Percentiles rank a stretch among this genome's conserved stretches.
These are phyloP conservation scores for Heliconius eleuchia DNA, from an alignment of 1,140 invertebrate genomes.

Conservation along the genomic window DNA sequence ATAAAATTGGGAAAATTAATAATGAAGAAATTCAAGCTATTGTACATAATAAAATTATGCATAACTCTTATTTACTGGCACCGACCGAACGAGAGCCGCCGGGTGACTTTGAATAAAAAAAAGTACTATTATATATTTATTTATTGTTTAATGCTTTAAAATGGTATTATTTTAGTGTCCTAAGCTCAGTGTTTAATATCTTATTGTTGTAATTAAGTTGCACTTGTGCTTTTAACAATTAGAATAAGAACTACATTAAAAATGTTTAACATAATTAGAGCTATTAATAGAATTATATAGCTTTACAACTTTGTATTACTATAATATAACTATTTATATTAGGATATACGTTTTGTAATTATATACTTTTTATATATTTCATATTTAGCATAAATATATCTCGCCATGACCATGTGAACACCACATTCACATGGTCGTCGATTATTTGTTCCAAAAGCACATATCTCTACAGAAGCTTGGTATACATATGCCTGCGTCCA, in stretches of 20 bases:
- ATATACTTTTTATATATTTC: not conserved
- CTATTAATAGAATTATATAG: too few relatives aligned
- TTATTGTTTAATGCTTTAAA: not conserved
- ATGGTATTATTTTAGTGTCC: not conserved
- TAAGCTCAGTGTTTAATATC: not conserved
- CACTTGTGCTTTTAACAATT: too few relatives aligned
- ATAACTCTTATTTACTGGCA: not conserved
- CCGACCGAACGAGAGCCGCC: not conserved
- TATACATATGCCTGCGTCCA: too few relatives aligned
- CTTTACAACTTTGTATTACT: not conserved
- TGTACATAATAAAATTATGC: constrained; percentile 6
- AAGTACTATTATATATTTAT: not conserved
- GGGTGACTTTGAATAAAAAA: not conserved
- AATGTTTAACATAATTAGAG: too few relatives aligned
- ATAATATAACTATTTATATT: not conserved
- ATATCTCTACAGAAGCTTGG: too few relatives aligned
- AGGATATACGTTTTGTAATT: not conserved
- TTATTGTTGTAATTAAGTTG: too few relatives aligned
- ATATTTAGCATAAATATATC: not conserved
- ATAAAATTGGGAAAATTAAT: not conserved
- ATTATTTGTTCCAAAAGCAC: too few relatives aligned
- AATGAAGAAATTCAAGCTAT: not conserved
- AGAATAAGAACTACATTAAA: too few relatives aligned
- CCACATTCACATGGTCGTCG: not conserved
- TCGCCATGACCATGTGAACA: not conserved